Conservation (phyloP, 2,113 vertebrate species). For the Naja naja region DNA sequence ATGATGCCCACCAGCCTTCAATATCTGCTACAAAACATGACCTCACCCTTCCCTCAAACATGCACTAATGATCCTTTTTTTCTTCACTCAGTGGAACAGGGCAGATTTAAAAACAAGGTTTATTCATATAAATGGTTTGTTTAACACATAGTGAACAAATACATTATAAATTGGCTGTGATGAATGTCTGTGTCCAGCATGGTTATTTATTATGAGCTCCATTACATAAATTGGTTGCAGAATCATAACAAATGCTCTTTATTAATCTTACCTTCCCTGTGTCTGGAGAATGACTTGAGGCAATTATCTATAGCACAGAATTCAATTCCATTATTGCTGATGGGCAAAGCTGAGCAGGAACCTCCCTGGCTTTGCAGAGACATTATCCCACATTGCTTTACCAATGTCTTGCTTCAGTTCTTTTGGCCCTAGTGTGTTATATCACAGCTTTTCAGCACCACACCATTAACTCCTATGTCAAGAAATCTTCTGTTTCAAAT, state of each 20-base stretch:
- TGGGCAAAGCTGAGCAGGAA: conserved; percentile 32
- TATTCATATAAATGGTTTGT: conserved; percentile 60
- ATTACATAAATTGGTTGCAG: conserved; percentile 70
- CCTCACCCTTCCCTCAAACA: not conserved
- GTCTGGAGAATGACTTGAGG: conserved; percentile 49
- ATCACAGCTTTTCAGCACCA: not conserved
- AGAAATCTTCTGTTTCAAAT: not conserved
- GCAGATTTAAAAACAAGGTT: conserved; percentile 43
- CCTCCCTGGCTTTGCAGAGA: conserved; percentile 24
- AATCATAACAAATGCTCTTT: conserved; percentile 71
- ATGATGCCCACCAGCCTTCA: conserved; percentile 33
- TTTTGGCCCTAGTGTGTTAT: conserved; percentile 11
- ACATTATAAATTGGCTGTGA: conserved; percentile 68
- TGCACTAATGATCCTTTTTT: conserved; percentile 50
- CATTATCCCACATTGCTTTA: conserved; percentile 12
- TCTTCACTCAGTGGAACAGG: conserved; percentile 41
- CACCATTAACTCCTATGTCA: conserved; percentile 13
- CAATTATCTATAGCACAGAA: conserved; percentile 58
- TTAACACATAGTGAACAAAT: conserved; percentile 64
- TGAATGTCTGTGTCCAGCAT: conserved; percentile 58
- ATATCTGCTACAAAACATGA: not conserved
- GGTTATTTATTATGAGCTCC: conserved; percentile 70
- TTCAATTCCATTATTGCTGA: conserved; percentile 54
- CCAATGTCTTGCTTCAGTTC: not conserved
- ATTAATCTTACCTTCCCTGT: conserved; percentile 69